A percentile compares a stretch with the other conserved stretches of the same genome.
Conservation (phyloP, 2,113 vertebrate species). For the Chaenogobius annularis region DNA sequence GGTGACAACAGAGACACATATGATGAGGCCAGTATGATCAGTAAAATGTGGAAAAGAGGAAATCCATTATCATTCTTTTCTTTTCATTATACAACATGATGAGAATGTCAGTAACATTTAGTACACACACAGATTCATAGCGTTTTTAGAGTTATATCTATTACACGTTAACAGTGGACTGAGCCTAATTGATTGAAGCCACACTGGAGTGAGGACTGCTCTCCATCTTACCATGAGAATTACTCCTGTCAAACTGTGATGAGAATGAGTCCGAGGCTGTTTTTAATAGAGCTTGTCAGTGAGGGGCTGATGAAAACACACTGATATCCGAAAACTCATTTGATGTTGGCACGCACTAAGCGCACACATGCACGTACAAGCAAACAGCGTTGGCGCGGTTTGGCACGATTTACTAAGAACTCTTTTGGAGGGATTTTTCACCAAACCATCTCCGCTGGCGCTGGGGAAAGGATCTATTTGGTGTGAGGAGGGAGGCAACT, state of each 20-base stretch:
- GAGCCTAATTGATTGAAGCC: conserved; percentile 19
- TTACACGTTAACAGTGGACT: conserved; percentile 12
- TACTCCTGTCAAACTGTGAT: conserved; percentile 57
- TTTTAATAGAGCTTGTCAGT: conserved; percentile 64
- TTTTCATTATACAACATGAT: not conserved
- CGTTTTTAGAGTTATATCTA: not conserved
- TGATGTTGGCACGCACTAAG: conserved; percentile 38
- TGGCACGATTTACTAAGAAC: conserved; percentile 2
- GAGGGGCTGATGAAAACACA: conserved; percentile 61
- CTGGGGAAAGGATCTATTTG: not conserved
- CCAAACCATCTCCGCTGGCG: not conserved
- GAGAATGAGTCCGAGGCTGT: conserved; percentile 55
- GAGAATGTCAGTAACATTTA: not conserved
- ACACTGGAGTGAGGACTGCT: conserved; percentile 27
- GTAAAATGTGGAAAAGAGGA: too few species aligned
- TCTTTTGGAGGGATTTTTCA: conserved; percentile 2
- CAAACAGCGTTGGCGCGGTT: not conserved
- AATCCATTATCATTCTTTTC: not conserved
- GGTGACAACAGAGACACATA: too few species aligned
- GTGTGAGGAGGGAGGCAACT: not conserved
- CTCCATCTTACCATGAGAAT: conserved; percentile 35
- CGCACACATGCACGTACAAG: not conserved
- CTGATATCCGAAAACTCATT: conserved; percentile 52
- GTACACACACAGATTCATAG: not conserved
- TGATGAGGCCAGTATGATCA: too few species aligned